phyloP scores from a whole-genome alignment of 2,888 invertebrate species.

The Autographa gamma region DNA sequence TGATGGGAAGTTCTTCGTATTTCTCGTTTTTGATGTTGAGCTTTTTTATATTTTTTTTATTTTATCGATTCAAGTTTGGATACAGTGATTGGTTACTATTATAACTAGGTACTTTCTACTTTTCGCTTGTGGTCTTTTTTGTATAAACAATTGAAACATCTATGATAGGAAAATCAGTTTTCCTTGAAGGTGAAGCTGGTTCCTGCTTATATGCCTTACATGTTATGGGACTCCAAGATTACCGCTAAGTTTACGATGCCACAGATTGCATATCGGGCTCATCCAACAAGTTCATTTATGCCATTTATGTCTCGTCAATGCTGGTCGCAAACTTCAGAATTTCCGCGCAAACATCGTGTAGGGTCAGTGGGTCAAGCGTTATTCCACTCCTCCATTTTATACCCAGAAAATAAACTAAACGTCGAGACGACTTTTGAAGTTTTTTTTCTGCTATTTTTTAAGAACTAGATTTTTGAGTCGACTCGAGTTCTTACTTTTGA shows the following conservation, averaged over 20 bases:
- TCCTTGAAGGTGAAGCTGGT: background rate
- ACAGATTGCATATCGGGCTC: conserved; percentile 31
- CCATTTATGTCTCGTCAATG: conserved; percentile 40
- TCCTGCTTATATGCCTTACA: background rate
- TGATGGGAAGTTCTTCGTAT: conserved; percentile 31
- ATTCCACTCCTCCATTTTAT: conserved; percentile 25
- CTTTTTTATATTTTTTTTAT: conserved; percentile 12
- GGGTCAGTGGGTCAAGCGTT: conserved; percentile 44
- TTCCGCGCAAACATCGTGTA: conserved; percentile 44
- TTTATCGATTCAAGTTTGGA: background rate
- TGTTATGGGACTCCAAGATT: background rate
- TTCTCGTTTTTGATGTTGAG: conserved; percentile 29
- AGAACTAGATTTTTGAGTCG: conserved; percentile 22
- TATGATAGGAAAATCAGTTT: background rate
- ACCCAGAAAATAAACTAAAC: conserved; percentile 21
- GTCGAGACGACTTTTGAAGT: conserved; percentile 2
- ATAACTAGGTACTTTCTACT: background rate
- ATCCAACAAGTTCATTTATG: conserved; percentile 50
- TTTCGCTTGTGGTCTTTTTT: too few relatives aligned
- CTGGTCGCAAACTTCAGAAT: conserved; percentile 40
- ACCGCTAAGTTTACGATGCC: conserved; percentile 37
- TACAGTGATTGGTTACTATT: background rate
- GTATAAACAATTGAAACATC: too few relatives aligned
- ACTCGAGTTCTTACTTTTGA: conserved; percentile 5
- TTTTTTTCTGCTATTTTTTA: background rate